Evolutionary conservation across 2,797 vertebrate species (phyloP), one percentile per base, ranked within the genome.

Genomic region (Myioborus melanocephalus): DNA sequence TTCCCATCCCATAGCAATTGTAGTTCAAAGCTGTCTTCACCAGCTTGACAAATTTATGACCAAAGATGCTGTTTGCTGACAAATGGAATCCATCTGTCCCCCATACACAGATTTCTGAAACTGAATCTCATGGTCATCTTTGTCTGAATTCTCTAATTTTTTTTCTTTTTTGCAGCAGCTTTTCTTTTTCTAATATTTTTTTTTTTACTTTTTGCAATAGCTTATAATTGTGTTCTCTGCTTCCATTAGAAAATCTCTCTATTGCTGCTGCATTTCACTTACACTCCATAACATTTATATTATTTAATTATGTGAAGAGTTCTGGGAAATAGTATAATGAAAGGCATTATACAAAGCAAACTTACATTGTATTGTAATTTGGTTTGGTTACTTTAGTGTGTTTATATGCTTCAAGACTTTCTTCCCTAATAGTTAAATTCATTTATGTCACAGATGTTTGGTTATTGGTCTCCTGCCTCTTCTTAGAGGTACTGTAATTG

Each of bases 401-500:
- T 85, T 94, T 92, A 41, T 93, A 73, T 60, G 46, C 83, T 97
- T 91, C 63, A 87, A 87, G 83, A 76, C 6, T 83, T 92, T 86
- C 66, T 94, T 95, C 60, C 70, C 47, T 93, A 94, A 86, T 50
- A 92, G 94, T 70, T 87, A 75, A 96, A 90, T 91, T 96, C 56
- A 95, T 94, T 95, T 96, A 78, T 92, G 65, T 91, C 81, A 77
- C 84, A 93, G 82, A 60, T 87, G 89, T 94, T 94, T 97, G 57
- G 57, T 87, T 95, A 94, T 87, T 93, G 77, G 90, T 95, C 94
- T 97, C 94, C 46, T 89, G 80, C 52, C 89, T 96, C 89, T 89
- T 91, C 80, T 90, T 96, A 96, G 91, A 97, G 88, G 88, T 95
- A 91, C 78, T 71, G 35, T 91, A 96, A 94, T 94, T 96, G 96